Percentiles rank a stretch among this genome's conserved stretches.
These are phyloP conservation scores for Phaethon lepturus DNA, from an alignment of 2,113 vertebrate species.

Conservation along the genomic window DNA sequence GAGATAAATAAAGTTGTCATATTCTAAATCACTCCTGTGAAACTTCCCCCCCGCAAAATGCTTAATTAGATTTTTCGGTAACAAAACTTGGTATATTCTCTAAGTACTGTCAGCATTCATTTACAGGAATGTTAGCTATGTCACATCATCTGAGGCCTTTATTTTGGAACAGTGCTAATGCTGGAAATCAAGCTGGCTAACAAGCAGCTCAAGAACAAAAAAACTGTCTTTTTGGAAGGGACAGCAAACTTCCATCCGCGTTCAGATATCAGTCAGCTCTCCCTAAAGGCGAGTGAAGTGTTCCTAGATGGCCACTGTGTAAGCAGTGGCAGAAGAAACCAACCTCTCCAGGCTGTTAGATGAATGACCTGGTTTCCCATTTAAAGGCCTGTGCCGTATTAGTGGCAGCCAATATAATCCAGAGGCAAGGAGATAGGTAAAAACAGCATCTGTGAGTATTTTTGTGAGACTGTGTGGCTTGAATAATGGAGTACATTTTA, in stretches of 20 bases:
- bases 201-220: not conserved
- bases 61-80: not conserved
- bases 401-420: not conserved
- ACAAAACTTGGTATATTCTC: not conserved
- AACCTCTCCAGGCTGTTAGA: not conserved
- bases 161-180: not conserved
- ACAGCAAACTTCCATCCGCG: not conserved
- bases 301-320: not conserved
- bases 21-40: not conserved
- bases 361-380: not conserved
- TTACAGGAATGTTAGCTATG: not conserved
- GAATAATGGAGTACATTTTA: not conserved
- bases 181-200: not conserved
- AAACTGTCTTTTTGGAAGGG: not conserved
- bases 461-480: not conserved
- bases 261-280: not conserved
- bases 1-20: not conserved
- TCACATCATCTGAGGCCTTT: not conserved
- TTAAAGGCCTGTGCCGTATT: not conserved
- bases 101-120: not conserved
- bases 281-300: not conserved
- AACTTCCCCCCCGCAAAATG: not conserved
- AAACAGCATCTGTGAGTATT: not conserved
- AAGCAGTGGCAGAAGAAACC: not conserved
- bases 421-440: not conserved